Conservation (phyloP, 2,888 invertebrate species). For the Iselma pallidipennis region DNA sequence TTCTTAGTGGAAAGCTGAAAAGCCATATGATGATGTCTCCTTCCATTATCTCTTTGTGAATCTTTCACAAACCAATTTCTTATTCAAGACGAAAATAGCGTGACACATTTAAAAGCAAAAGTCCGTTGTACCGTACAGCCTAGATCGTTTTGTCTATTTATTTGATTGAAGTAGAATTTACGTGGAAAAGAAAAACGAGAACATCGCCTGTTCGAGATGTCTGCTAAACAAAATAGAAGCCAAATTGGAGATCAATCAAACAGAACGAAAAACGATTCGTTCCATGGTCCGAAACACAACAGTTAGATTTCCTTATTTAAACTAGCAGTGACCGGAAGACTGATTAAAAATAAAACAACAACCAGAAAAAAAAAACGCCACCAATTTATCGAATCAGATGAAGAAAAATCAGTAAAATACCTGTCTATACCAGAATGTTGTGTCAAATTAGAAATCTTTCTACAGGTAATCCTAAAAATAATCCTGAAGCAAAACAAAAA, state of each 20-base stretch:
- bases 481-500: not conserved
- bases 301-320: not conserved
- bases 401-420: not conserved
- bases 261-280: slow-evolving; percentile 1
- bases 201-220: too few species aligned
- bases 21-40: too few species aligned
- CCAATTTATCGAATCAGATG: too few species aligned
- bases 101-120: not conserved
- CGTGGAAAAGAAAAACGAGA: not conserved
- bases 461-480: too few species aligned
- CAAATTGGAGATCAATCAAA: slow-evolving; percentile 4
- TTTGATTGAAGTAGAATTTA: not conserved
- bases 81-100: not conserved
- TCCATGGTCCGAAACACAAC: slow-evolving; percentile 4
- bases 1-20: too few species aligned
- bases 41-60: not conserved
- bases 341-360: not conserved
- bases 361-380: not conserved
- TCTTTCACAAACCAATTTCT: not conserved
- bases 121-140: not conserved
- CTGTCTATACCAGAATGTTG: not conserved
- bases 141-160: not conserved
- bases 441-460: too few species aligned
- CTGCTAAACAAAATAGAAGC: not conserved
- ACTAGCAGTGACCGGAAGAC: slow-evolving; percentile 4